phyloP scores from a whole-genome alignment of 1,140 invertebrate genomes.

The Ostrea edulis region DNA sequence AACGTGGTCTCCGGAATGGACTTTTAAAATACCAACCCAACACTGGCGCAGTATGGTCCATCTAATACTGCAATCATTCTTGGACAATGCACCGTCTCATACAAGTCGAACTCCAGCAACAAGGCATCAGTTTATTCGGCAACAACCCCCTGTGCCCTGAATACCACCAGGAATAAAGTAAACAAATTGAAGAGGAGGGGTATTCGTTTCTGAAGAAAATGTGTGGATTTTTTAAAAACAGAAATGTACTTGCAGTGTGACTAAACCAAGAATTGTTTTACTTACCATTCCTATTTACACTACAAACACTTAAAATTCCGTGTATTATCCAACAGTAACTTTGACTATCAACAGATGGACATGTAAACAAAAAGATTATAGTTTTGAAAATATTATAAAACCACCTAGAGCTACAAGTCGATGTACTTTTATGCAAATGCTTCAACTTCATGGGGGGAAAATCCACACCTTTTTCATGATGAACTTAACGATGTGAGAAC shows the following conservation, averaged over 20 bases:
- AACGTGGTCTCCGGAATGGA: slow-evolving; percentile 46
- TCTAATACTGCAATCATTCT: slow-evolving; percentile 47
- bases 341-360: background rate
- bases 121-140: background rate
- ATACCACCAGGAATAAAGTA: background rate
- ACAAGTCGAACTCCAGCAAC: slow-evolving; percentile 46
- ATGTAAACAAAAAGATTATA: background rate
- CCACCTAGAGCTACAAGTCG: too few species aligned
- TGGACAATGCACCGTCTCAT: slow-evolving; percentile 45
- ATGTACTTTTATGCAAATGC: background rate
- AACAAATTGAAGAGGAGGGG: background rate
- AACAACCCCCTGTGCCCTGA: background rate
- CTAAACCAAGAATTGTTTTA: background rate
- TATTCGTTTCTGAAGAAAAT: background rate
- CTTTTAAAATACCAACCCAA: slow-evolving; percentile 42
- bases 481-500: background rate
- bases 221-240: background rate
- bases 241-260: background rate
- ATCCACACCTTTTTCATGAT: background rate
- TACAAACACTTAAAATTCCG: background rate
- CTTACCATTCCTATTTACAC: background rate
- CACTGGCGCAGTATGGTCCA: slow-evolving; percentile 18
- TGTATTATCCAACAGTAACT: background rate
- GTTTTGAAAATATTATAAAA: too few species aligned
- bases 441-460: background rate